Percentiles rank a stretch among this genome's conserved stretches.
Evolutionary conservation across 2,797 vertebrate species (phyloP).

Genomic region (Platyrinchus mystaceus): DNA sequence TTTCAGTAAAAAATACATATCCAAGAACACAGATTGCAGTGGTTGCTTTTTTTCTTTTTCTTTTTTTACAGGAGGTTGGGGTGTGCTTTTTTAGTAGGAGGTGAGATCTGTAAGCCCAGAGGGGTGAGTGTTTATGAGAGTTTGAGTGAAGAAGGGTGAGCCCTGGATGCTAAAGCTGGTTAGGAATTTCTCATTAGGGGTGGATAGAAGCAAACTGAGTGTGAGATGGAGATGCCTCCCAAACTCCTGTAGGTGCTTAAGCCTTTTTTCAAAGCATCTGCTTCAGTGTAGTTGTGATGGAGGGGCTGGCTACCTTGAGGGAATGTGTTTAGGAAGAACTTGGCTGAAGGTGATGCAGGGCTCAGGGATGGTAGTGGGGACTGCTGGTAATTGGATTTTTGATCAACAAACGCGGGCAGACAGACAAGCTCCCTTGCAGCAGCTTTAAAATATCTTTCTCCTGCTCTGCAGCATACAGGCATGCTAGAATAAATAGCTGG

Average conservation of each 20-base stretch:
- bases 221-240: neutral
- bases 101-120: neutral
- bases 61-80: neutral
- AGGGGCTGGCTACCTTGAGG: neutral
- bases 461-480: neutral
- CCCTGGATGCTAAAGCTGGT: neutral
- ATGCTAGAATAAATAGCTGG: constrained; percentile 51
- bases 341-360: neutral
- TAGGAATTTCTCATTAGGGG: neutral
- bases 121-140: neutral
- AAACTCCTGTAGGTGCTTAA: neutral
- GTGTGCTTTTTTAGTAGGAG: neutral
- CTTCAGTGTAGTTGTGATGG: neutral
- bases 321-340: neutral
- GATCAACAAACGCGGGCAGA: neutral
- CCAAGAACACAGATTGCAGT: constrained; percentile 67
- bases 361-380: neutral
- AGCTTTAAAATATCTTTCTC: neutral
- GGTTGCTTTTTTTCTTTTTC: neutral
- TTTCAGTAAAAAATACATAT: constrained; percentile 82
- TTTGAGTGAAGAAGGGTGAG: neutral
- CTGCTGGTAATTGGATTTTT: neutral
- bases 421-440: neutral
- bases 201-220: neutral
- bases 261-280: neutral